Conservation (phyloP, 1,140 invertebrate species). For the Macrotrachela quadricornifera region DNA sequence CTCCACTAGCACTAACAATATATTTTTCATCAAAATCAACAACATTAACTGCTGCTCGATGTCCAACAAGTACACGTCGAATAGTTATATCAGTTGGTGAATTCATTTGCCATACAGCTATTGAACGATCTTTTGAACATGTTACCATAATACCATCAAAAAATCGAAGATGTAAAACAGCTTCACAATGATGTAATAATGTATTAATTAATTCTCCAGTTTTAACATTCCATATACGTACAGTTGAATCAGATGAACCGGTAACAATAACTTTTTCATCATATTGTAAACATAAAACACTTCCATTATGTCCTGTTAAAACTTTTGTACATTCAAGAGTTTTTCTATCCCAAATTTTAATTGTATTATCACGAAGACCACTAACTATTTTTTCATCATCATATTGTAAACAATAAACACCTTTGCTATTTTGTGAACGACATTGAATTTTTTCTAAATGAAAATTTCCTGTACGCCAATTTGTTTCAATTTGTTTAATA, state of each 20-base stretch:
- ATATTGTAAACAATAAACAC: slow-evolving; percentile 95
- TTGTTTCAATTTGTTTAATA: slow-evolving; percentile 72
- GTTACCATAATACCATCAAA: slow-evolving; percentile 99
- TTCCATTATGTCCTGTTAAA: slow-evolving; percentile 85
- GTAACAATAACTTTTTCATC: slow-evolving; percentile 96
- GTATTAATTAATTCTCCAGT: slow-evolving; percentile 57
- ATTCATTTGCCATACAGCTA: slow-evolving; percentile 99
- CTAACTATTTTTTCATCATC: slow-evolving; percentile 97
- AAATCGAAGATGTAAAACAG: slow-evolving; percentile 88
- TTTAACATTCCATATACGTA: slow-evolving; percentile 36
- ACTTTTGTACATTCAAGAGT: slow-evolving; percentile 38
- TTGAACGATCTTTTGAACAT: slow-evolving; percentile 96
- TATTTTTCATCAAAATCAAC: slow-evolving; percentile 99
- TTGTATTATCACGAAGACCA: slow-evolving; percentile 95
- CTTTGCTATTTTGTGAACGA: slow-evolving; percentile 73
- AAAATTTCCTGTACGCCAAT: slow-evolving; percentile 86
- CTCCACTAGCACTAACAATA: slow-evolving; percentile 93
- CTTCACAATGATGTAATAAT: slow-evolving; percentile 95
- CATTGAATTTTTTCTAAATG: slow-evolving; percentile 93
- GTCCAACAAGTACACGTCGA: slow-evolving; percentile 77
- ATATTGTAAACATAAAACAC: slow-evolving; percentile 90
- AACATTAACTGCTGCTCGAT: slow-evolving; percentile 94
- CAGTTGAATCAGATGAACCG: slow-evolving; percentile 89
- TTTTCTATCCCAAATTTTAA: slow-evolving; percentile 45
- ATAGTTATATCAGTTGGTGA: slow-evolving; percentile 84